Evolutionary conservation across 2,888 invertebrate genomes (phyloP).

Genomic region (Opisthograptis luteolata): DNA sequence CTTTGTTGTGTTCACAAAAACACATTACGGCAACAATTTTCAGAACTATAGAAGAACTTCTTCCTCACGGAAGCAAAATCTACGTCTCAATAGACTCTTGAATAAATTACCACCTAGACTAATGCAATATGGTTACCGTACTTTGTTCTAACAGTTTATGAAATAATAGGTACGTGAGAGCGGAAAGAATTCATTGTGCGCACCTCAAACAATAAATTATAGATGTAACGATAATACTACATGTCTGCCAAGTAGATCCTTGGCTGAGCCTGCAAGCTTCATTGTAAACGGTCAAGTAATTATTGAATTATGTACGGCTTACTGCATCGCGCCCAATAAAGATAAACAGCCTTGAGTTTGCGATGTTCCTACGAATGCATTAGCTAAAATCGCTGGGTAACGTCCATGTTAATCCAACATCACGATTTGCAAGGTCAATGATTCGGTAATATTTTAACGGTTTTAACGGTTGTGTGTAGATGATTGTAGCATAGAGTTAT

Average conservation of each 20-base stretch:
- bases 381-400: not conserved
- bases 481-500: too few relatives aligned
- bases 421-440: constrained; percentile 7
- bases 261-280: constrained; percentile 26
- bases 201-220: constrained; percentile 63
- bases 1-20: too few relatives aligned
- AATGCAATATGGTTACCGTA: constrained; percentile 17
- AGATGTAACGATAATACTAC: constrained; percentile 56
- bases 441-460: not conserved
- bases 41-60: not conserved
- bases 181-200: constrained; percentile 65
- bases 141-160: constrained; percentile 37
- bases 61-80: constrained; percentile 3
- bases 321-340: constrained; percentile 14
- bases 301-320: constrained; percentile 17
- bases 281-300: constrained; percentile 26
- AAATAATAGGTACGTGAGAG: constrained; percentile 62
- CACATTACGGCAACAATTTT: too few relatives aligned
- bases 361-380: constrained; percentile 8
- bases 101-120: constrained; percentile 16
- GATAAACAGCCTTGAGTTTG: constrained; percentile 5
- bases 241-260: constrained; percentile 47
- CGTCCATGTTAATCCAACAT: constrained; percentile 2
- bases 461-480: not conserved
- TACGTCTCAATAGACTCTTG: constrained; percentile 1